These are phyloP conservation scores for Barbus barbus DNA, from an alignment of 2,113 vertebrate species.

Conservation along the genomic window DNA sequence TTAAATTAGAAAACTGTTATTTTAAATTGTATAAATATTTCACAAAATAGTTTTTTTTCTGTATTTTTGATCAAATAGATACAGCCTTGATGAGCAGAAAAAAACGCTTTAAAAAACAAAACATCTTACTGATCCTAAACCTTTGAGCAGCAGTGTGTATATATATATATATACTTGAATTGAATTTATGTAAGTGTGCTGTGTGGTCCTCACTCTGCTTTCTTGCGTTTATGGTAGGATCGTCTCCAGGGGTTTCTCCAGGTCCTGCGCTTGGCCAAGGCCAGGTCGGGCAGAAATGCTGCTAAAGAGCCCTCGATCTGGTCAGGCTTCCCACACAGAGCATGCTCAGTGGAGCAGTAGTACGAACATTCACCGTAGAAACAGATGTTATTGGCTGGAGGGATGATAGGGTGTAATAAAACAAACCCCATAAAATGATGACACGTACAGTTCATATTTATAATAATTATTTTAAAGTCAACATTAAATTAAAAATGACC, in stretches of 20 bases:
- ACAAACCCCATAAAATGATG: not conserved
- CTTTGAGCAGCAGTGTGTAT: too few species aligned
- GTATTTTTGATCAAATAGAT: too few species aligned
- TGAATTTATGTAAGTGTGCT: too few species aligned
- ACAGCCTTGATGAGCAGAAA: too few species aligned
- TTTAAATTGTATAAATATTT: too few species aligned
- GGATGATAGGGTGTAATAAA: not conserved
- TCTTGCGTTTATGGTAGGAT: conserved; percentile 99
- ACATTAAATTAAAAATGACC: not conserved
- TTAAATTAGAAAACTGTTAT: too few species aligned
- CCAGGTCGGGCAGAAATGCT: conserved; percentile 92
- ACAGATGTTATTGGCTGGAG: conserved; percentile 94
- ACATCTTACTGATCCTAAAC: too few species aligned
- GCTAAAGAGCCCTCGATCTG: conserved; percentile 96
- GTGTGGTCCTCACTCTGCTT: conserved; percentile 88
- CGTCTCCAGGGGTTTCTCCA: conserved; percentile 98
- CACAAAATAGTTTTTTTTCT: too few species aligned
- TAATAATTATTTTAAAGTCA: not conserved
- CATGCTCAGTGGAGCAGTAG: conserved; percentile 98
- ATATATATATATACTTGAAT: too few species aligned
- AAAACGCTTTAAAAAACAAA: too few species aligned
- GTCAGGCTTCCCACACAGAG: conserved; percentile 93
- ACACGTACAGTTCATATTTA: not conserved
- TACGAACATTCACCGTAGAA: conserved; percentile 98
- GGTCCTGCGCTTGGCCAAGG: conserved; percentile 93